Conservation (phyloP, 2,888 invertebrate species). For the Sipha maydis region DNA sequence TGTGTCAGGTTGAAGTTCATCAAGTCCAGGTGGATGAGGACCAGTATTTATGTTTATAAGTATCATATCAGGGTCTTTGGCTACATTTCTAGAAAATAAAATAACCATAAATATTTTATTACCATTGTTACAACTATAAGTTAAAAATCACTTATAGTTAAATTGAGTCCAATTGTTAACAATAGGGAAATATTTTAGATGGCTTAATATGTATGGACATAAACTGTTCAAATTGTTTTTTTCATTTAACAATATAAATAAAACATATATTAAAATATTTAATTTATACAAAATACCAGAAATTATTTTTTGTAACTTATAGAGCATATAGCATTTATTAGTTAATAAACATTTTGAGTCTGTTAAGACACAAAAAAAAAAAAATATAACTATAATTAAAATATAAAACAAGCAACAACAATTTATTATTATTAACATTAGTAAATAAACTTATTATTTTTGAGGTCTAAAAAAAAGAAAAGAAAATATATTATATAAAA, state of each 20-base stretch:
- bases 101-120: neutral
- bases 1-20: conserved; percentile 49
- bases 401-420: no score
- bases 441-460: no score
- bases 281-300: neutral
- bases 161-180: neutral
- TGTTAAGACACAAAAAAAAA: no score
- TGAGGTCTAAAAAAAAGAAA: no score
- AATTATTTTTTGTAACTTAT: no score
- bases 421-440: no score
- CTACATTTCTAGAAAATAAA: conserved; percentile 34
- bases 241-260: no score
- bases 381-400: no score
- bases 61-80: conserved; percentile 58
- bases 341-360: no score
- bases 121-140: neutral
- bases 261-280: neutral
- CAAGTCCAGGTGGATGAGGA: conserved; percentile 50
- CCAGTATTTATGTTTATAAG: conserved; percentile 51
- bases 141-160: no score
- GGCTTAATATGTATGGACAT: neutral
- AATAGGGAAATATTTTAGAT: neutral
- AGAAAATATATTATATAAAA: no score
- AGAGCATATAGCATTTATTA: no score
- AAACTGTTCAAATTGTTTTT: neutral